phyloP scores from a whole-genome alignment of 2,888 invertebrate species.

The Cistogaster globosa region DNA sequence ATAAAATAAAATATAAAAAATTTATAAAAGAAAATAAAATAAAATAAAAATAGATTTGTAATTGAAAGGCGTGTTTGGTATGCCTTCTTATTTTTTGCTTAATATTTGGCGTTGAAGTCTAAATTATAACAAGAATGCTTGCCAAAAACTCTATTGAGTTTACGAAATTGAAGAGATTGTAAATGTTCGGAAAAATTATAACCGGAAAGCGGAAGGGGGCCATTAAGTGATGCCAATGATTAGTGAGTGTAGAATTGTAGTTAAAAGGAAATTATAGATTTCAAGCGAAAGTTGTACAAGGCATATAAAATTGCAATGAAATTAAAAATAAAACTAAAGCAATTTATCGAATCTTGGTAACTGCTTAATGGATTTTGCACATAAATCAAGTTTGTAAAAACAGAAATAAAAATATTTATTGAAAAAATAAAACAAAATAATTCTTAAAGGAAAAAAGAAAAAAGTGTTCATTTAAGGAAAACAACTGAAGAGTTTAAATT shows the following conservation, averaged over 20 bases:
- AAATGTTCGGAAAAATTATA: conserved; percentile 57
- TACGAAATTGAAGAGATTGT: conserved; percentile 38
- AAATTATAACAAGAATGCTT: conserved; percentile 66
- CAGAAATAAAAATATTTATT: not conserved
- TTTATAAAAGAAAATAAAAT: conserved; percentile 47
- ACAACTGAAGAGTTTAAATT: not conserved
- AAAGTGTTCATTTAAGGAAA: not conserved
- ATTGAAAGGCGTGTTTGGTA: conserved; percentile 80
- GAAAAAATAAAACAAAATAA: not conserved
- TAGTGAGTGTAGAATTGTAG: conserved; percentile 73
- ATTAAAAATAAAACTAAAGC: conserved; percentile 26
- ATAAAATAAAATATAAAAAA: conserved; percentile 7
- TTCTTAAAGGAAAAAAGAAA: not conserved
- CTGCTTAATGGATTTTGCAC: conserved; percentile 68
- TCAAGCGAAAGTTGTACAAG: conserved; percentile 55
- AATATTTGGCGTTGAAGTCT: conserved; percentile 74
- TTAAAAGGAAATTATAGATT: conserved; percentile 81
- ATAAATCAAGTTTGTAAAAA: conserved; percentile 59
- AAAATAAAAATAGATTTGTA: conserved; percentile 79
- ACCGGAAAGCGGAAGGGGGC: conserved; percentile 79
- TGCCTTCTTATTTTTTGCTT: conserved; percentile 39
- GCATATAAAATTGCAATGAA: conserved; percentile 46
- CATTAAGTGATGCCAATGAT: conserved; percentile 83
- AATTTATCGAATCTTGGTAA: conserved; percentile 62
- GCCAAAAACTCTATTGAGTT: conserved; percentile 65